A percentile compares a stretch with the other conserved stretches of the same genome.
phyloP scores from a whole-genome alignment of 2,113 vertebrate genomes.

The Xiphias gladius region DNA sequence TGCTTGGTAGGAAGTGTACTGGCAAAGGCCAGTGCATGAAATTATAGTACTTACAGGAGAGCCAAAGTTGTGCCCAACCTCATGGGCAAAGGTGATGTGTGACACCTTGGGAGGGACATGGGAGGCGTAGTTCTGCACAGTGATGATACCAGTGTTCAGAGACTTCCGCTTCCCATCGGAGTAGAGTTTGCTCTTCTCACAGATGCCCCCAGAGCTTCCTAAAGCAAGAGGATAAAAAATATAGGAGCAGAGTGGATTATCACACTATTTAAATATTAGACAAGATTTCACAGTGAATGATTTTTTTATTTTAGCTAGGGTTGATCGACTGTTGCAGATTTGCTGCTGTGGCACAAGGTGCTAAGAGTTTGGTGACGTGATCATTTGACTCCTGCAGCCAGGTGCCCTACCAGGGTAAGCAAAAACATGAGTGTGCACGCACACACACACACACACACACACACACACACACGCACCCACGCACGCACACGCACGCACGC shows the following conservation, averaged over 20 bases:
- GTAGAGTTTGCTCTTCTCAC: conserved; percentile 94
- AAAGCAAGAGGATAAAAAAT: conserved; percentile 13
- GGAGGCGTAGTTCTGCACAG: conserved; percentile 98
- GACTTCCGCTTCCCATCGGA: conserved; percentile 97
- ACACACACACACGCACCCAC: too few relatives aligned
- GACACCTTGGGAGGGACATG: conserved; percentile 98
- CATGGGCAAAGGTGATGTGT: conserved; percentile 98
- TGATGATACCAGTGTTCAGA: conserved; percentile 98
- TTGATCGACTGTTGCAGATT: background rate
- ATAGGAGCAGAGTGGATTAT: background rate
- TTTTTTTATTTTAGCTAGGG: background rate
- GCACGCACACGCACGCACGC: too few relatives aligned
- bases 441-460: too few relatives aligned
- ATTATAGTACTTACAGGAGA: conserved; percentile 91
- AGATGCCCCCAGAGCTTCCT: conserved; percentile 98
- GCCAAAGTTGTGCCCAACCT: conserved; percentile 98
- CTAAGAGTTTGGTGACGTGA: background rate
- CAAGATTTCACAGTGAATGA: background rate
- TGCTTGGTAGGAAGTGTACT: background rate
- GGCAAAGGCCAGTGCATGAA: background rate
- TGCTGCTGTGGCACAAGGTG: too few relatives aligned
- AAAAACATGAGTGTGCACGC: background rate
- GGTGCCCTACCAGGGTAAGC: background rate
- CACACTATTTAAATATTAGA: background rate
- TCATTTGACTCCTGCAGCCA: background rate